These are phyloP conservation scores for Limnothrissa miodon DNA, from an alignment of 2,113 vertebrate genomes.

Conservation along the genomic window DNA sequence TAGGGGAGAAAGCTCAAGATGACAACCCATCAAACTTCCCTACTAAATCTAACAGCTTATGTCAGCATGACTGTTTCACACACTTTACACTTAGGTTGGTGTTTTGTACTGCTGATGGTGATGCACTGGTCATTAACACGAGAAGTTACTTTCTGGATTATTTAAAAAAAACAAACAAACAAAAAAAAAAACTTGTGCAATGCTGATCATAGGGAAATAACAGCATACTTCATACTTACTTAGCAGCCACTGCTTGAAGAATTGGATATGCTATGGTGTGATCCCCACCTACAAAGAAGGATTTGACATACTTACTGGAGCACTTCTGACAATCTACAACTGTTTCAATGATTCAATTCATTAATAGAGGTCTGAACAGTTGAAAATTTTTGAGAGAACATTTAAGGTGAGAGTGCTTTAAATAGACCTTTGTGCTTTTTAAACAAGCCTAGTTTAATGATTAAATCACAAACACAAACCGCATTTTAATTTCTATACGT, in stretches of 20 bases:
- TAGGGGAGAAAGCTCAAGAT: not conserved
- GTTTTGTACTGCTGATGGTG: not conserved
- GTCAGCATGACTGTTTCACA: not conserved
- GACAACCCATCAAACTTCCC: not conserved
- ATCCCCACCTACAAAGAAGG: conserved; percentile 79
- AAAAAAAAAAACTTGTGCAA: too few species aligned
- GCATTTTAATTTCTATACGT: not conserved
- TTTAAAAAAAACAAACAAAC: not conserved
- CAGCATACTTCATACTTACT: conserved; percentile 72
- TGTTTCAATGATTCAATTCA: not conserved
- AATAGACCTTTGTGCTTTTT: not conserved
- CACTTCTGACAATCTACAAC: not conserved
- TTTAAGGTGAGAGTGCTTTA: not conserved
- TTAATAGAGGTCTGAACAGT: not conserved
- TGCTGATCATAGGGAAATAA: not conserved
- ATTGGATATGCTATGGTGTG: conserved; percentile 93
- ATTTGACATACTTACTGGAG: not conserved
- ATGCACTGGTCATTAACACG: too few species aligned
- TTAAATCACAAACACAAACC: not conserved
- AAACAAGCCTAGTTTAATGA: not conserved
- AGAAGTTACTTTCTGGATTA: not conserved
- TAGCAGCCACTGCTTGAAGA: conserved; percentile 83
- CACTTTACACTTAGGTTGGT: not conserved
- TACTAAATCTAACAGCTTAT: not conserved
- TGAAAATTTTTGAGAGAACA: too few species aligned